Evolutionary conservation across 2,113 vertebrate genomes (phyloP).

Genomic region (Vulpes vulpes): DNA sequence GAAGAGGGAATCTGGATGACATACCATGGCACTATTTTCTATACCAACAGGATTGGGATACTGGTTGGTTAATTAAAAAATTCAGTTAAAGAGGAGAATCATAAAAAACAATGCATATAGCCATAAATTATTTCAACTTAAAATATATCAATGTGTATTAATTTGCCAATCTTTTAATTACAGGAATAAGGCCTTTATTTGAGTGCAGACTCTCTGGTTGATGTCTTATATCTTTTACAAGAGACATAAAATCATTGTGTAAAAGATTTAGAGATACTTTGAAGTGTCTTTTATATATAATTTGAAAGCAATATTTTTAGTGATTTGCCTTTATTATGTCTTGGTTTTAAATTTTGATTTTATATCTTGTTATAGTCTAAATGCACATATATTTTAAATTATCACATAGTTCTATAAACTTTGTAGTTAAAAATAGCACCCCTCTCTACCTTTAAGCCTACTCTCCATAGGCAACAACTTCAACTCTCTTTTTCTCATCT

Average conservation of each 20-base stretch:
- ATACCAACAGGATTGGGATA: not conserved
- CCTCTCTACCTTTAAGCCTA: not conserved
- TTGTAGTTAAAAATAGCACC: not conserved
- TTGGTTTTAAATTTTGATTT: slow-evolving; percentile 22
- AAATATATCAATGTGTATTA: not conserved
- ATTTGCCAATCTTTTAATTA: not conserved
- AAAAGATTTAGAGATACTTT: slow-evolving; percentile 31
- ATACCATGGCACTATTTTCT: not conserved
- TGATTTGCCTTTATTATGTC: not conserved
- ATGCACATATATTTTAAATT: not conserved
- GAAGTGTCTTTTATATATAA: not conserved
- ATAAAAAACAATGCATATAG: not conserved
- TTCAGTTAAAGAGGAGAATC: not conserved
- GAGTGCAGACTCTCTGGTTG: not conserved
- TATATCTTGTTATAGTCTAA: not conserved
- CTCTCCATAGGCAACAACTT: not conserved
- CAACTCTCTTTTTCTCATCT: not conserved
- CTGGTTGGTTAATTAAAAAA: not conserved
- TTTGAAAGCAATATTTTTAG: not conserved
- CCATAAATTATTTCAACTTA: not conserved
- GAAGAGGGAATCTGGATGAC: not conserved
- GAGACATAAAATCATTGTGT: not conserved
- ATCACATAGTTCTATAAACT: not conserved
- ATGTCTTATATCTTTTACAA: not conserved
- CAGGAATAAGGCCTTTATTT: not conserved